phyloP scores from a whole-genome alignment of 2,888 invertebrate species.

The Apodemia mormo region DNA sequence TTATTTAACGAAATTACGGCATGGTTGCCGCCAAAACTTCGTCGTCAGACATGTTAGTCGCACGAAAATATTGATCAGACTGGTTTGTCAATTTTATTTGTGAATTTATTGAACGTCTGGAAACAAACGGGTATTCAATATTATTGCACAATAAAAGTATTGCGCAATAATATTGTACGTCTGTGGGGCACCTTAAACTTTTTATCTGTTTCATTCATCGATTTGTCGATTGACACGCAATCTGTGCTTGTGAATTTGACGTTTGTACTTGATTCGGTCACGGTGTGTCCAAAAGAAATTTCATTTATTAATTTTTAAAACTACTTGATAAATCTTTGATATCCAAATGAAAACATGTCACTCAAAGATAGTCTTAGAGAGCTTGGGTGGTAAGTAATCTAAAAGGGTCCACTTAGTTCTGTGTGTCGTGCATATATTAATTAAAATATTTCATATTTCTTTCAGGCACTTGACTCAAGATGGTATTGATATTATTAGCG shows the following conservation, averaged over 20 bases:
- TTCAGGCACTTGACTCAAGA: slow-evolving; percentile 88
- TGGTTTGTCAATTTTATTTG: no score
- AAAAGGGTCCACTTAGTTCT: slow-evolving; percentile 22
- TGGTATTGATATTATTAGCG: slow-evolving; percentile 85
- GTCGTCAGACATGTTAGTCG: no score
- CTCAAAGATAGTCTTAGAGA: slow-evolving; percentile 84
- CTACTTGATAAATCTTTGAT: slow-evolving; percentile 48
- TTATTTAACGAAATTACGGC: no score
- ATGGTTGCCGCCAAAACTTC: no score
- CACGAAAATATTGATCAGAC: no score
- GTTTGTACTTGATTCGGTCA: slow-evolving; percentile 40
- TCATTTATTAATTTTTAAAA: slow-evolving; percentile 66
- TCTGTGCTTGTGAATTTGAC: slow-evolving; percentile 30
- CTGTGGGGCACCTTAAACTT: no score
- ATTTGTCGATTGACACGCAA: not conserved
- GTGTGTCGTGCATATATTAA: slow-evolving; percentile 31
- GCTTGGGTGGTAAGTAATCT: slow-evolving; percentile 84
- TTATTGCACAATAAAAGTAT: no score
- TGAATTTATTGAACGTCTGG: no score
- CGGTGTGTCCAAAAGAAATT: slow-evolving; percentile 58
- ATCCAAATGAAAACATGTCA: slow-evolving; percentile 77
- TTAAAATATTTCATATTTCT: slow-evolving; percentile 48
- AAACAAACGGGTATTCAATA: no score
- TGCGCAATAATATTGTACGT: no score
- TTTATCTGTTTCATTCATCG: not conserved